phyloP scores from a whole-genome alignment of 35 echinoderm and acorn worm species.

The Ptychodera flava region DNA sequence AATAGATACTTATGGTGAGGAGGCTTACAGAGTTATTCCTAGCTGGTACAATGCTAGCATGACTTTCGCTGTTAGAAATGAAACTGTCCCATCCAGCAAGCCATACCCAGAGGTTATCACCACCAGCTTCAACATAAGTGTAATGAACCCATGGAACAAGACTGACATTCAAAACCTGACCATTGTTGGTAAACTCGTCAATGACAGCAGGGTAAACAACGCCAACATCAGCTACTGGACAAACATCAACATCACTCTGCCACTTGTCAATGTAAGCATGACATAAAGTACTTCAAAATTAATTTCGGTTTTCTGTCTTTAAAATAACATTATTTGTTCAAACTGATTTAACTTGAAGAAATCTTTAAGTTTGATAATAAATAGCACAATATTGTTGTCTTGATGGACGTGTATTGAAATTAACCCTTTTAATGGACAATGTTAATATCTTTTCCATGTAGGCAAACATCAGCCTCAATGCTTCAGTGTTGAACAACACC shows the following conservation, averaged over 20 bases:
- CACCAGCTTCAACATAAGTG: background rate
- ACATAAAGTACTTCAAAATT: no score
- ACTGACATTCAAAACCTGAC: background rate
- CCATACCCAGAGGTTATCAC: background rate
- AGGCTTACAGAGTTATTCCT: background rate
- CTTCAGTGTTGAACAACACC: background rate
- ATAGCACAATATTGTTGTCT: no score
- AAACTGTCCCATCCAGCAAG: constrained; percentile 13
- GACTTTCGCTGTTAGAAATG: constrained; percentile 26
- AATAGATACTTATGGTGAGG: constrained; percentile 33
- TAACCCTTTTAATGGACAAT: no score
- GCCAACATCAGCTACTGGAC: constrained; percentile 37
- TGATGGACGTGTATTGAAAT: no score
- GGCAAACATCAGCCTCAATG: background rate
- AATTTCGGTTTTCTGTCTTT: no score
- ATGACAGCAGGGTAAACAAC: background rate
- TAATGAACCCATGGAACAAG: background rate
- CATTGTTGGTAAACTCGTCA: background rate
- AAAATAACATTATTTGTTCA: no score
- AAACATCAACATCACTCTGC: constrained; percentile 40
- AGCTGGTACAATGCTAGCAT: constrained; percentile 34
- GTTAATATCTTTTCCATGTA: no score
- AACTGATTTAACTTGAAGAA: no score
- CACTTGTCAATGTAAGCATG: constrained; percentile 37
- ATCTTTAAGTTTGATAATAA: no score